A percentile compares a stretch with the other conserved stretches of the same genome.
Conservation (phyloP, 1,140 invertebrate genomes). For the Lordiphosa collinella region DNA sequence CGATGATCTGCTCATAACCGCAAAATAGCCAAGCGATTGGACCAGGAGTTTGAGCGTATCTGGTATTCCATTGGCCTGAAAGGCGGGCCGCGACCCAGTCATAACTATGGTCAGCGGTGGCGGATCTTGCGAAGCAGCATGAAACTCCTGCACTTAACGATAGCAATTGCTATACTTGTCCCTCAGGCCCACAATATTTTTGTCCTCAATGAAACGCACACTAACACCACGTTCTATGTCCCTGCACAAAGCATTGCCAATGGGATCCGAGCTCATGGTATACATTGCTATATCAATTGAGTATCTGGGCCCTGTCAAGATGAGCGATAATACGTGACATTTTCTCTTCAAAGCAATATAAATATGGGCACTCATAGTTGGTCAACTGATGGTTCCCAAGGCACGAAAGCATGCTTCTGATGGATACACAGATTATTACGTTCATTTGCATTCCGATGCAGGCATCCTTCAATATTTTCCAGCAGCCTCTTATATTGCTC, state of each 20-base stretch:
- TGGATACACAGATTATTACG: too few relatives aligned
- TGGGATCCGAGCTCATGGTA: not conserved
- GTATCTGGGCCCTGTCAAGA: constrained; percentile 1
- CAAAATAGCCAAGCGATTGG: too few relatives aligned
- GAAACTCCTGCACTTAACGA: not conserved
- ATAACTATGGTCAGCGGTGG: constrained; percentile 5
- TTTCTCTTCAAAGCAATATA: not conserved
- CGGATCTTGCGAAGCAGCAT: not conserved
- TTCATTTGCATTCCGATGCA: constrained; percentile 5
- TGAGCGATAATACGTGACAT: not conserved
- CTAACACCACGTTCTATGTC: constrained; percentile 15
- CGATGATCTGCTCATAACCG: too few relatives aligned
- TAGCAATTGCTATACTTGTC: not conserved
- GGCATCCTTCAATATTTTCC: not conserved
- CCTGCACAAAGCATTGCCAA: not conserved
- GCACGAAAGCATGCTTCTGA: not conserved
- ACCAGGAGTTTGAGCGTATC: too few relatives aligned
- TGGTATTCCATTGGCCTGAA: too few relatives aligned
- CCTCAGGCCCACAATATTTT: not conserved
- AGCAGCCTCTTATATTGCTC: too few relatives aligned
- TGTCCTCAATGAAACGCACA: constrained; percentile 11
- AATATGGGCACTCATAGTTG: not conserved
- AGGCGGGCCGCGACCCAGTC: constrained; percentile 24
- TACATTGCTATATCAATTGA: constrained; percentile 29
- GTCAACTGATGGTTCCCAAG: not conserved